Conservation (phyloP, 2,888 invertebrate genomes). For the Acanthopleura granulata region DNA sequence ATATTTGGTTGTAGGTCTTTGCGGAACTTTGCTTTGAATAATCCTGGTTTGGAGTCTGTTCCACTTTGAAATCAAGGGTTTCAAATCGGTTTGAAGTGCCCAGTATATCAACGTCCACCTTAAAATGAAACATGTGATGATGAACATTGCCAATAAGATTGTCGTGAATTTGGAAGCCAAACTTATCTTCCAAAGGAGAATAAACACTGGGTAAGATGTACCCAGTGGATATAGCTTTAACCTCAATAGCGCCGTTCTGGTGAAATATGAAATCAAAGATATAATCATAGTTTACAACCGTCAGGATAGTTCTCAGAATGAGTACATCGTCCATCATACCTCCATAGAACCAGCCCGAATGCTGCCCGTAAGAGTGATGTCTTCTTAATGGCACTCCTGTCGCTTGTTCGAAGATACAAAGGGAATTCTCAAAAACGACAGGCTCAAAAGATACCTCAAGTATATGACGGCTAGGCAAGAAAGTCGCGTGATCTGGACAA, state of each 20-base stretch:
- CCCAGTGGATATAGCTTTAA: slow-evolving; percentile 49
- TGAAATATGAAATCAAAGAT: slow-evolving; percentile 58
- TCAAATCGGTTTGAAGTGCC: slow-evolving; percentile 57
- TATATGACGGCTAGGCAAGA: slow-evolving; percentile 36
- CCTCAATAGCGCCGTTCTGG: slow-evolving; percentile 53
- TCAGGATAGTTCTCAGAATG: slow-evolving; percentile 44
- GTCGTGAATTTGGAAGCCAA: slow-evolving; percentile 47
- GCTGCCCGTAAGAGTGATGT: slow-evolving; percentile 31
- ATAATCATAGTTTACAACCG: slow-evolving; percentile 60
- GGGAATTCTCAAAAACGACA: slow-evolving; percentile 28
- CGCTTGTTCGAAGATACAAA: slow-evolving; percentile 55
- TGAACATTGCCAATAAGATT: slow-evolving; percentile 51
- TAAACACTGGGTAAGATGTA: slow-evolving; percentile 48
- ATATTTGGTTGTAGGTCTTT: slow-evolving; percentile 32
- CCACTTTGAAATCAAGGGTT: slow-evolving; percentile 47
- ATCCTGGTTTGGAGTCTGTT: not conserved
- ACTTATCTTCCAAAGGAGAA: slow-evolving; percentile 34
- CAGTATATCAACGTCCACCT: slow-evolving; percentile 52
- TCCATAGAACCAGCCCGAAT: slow-evolving; percentile 39
- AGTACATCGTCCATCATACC: slow-evolving; percentile 52
- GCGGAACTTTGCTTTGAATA: not conserved
- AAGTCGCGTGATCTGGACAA: slow-evolving; percentile 55
- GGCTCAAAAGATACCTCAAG: slow-evolving; percentile 27
- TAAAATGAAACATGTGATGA: slow-evolving; percentile 57
- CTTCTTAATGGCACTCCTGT: slow-evolving; percentile 47